A percentile compares a stretch with the other conserved stretches of the same genome.
Evolutionary conservation across 2,797 vertebrate species (phyloP).

Genomic region (Urocyon cinereoargenteus): DNA sequence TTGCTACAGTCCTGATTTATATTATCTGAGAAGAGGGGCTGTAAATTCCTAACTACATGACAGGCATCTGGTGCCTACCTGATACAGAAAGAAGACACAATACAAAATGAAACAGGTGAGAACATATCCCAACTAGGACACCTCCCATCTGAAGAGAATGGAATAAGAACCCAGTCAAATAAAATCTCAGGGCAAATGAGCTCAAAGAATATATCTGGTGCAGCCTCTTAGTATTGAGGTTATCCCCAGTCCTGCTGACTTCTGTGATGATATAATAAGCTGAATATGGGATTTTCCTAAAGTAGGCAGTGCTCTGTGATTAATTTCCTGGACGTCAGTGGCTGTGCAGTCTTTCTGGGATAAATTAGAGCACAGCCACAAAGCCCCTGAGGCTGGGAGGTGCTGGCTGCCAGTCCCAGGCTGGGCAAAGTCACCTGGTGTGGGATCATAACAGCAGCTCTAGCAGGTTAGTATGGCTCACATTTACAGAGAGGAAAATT

Average conservation of each 20-base stretch:
- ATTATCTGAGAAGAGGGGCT: not conserved
- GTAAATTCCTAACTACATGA: not conserved
- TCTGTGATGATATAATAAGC: not conserved
- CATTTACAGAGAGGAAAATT: not conserved
- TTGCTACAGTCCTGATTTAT: not conserved
- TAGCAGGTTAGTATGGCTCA: not conserved
- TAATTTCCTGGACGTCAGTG: not conserved
- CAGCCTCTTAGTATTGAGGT: not conserved
- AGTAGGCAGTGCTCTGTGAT: not conserved
- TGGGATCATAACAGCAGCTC: not conserved
- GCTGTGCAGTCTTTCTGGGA: not conserved
- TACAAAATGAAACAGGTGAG: not conserved
- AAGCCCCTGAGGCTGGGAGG: not conserved
- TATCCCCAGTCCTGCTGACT: not conserved
- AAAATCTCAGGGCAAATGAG: not conserved
- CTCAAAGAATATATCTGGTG: not conserved
- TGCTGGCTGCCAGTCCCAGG: not conserved
- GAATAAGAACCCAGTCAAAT: not conserved
- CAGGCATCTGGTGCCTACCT: not conserved
- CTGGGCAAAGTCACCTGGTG: not conserved
- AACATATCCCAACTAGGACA: not conserved
- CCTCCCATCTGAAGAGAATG: not conserved
- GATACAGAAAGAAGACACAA: not conserved
- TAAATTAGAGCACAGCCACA: not conserved
- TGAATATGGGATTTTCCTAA: not conserved